A percentile compares a stretch with the other conserved stretches of the same genome.
phyloP scores from a whole-genome alignment of 1,140 invertebrate species.

The Drosophila willistoni region DNA sequence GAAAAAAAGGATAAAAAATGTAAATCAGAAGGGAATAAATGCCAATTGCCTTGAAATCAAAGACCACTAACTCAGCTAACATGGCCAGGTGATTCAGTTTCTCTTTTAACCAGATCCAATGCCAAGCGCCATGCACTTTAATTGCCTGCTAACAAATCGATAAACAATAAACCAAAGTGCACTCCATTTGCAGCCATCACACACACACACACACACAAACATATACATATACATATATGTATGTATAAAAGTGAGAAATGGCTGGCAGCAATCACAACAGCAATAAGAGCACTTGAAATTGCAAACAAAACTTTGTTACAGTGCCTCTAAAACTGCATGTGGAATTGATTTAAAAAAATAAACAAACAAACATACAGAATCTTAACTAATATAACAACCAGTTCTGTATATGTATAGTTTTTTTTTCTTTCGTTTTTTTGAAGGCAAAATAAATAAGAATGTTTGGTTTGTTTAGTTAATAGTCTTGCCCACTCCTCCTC shows the following conservation, averaged over 20 bases:
- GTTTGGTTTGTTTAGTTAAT: background rate
- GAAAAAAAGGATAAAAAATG: background rate
- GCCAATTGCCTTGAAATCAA: background rate
- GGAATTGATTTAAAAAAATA: background rate
- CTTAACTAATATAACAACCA: too few species aligned
- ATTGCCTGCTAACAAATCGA: constrained; percentile 59
- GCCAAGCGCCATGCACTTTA: constrained; percentile 22
- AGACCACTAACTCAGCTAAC: background rate
- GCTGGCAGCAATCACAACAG: constrained; percentile 23
- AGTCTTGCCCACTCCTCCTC: background rate
- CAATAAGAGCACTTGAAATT: constrained; percentile 15
- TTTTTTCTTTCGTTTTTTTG: too few species aligned
- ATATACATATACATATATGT: too few species aligned
- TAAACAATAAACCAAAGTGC: constrained; percentile 65
- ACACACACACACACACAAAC: constrained; percentile 7
- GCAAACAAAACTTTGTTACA: constrained; percentile 6
- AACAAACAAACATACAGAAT: background rate
- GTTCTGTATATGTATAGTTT: background rate
- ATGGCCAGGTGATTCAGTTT: background rate
- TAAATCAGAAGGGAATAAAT: background rate
- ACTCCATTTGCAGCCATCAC: constrained; percentile 49
- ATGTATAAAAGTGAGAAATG: constrained; percentile 34
- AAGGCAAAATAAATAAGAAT: background rate
- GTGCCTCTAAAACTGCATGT: constrained; percentile 11
- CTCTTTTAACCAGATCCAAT: background rate